A percentile compares a stretch with the other conserved stretches of the same genome.
phyloP scores from a whole-genome alignment of 2,113 vertebrate species.

The Sclerurus mexicanus region DNA sequence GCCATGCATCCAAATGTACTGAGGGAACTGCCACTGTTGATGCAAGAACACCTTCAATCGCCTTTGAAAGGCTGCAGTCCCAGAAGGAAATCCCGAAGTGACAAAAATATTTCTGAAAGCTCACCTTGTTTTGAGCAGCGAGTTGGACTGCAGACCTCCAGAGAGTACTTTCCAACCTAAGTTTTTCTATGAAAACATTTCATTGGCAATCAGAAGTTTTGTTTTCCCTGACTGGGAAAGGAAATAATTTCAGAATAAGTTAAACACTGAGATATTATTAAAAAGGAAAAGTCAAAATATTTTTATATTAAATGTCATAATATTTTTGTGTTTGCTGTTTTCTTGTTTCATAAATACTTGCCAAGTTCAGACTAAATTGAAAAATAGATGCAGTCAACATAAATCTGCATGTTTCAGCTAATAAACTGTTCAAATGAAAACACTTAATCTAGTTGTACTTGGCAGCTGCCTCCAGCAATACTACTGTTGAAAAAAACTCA shows the following conservation, averaged over 20 bases:
- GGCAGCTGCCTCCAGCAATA: conserved; percentile 2
- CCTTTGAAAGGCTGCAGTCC: background rate
- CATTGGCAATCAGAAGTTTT: background rate
- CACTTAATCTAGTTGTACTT: background rate
- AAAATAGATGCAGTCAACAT: background rate
- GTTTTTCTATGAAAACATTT: background rate
- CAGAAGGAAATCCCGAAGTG: background rate
- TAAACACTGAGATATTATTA: background rate
- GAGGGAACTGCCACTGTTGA: rapidly evolving
- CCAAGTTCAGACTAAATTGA: conserved; percentile 5
- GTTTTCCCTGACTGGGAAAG: background rate
- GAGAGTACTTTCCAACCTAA: background rate
- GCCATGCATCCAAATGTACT: background rate
- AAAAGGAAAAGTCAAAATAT: conserved; percentile 9
- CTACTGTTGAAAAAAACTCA: background rate
- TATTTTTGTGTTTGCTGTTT: conserved; percentile 10
- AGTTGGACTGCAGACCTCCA: background rate
- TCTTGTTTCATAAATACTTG: background rate
- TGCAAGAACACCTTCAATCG: background rate
- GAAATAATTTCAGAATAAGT: background rate
- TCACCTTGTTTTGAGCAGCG: background rate
- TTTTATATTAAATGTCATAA: background rate
- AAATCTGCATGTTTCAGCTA: background rate
- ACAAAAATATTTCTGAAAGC: background rate
- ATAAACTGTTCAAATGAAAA: conserved; percentile 28